Conservation (phyloP, 2,888 invertebrate species). For the Polyommatus iphigenia region DNA sequence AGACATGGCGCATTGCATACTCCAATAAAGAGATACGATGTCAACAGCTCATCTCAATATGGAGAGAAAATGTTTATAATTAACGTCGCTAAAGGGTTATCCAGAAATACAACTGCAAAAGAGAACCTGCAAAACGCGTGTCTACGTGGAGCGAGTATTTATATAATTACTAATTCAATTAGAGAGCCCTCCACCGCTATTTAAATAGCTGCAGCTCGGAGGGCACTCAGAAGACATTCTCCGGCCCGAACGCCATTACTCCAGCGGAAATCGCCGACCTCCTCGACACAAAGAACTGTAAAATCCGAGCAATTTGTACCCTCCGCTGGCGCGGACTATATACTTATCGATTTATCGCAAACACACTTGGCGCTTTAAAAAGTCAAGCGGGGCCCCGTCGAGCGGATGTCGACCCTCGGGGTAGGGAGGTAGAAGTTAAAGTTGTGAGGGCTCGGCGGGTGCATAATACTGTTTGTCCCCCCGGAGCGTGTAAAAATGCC, state of each 20-base stretch:
- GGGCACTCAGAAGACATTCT: slow-evolving; percentile 38
- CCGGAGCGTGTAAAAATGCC: slow-evolving; percentile 71
- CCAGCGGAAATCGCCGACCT: slow-evolving; percentile 62
- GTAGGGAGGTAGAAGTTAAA: slow-evolving; percentile 47
- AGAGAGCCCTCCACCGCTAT: slow-evolving; percentile 13
- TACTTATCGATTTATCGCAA: slow-evolving; percentile 78
- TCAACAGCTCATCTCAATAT: background rate
- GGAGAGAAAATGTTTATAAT: background rate
- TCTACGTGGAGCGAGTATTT: background rate
- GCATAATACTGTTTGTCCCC: slow-evolving; percentile 60
- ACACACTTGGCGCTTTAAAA: slow-evolving; percentile 67
- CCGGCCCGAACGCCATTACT: slow-evolving; percentile 61
- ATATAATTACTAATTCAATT: slow-evolving; percentile 24
- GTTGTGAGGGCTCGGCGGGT: slow-evolving; percentile 48
- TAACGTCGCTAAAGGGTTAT: background rate
- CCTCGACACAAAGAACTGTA: slow-evolving; percentile 68
- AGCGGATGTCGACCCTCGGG: slow-evolving; percentile 44
- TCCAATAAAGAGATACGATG: background rate
- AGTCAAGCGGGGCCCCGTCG: slow-evolving; percentile 48
- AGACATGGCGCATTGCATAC: background rate
- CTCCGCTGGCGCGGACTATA: slow-evolving; percentile 64
- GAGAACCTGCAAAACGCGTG: background rate
- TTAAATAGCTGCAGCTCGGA: slow-evolving; percentile 11
- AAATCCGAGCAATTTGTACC: slow-evolving; percentile 75
- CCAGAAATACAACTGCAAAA: slow-evolving; percentile 2